Conservation (phyloP, 1,140 invertebrate species). For the Bombus affinis region DNA sequence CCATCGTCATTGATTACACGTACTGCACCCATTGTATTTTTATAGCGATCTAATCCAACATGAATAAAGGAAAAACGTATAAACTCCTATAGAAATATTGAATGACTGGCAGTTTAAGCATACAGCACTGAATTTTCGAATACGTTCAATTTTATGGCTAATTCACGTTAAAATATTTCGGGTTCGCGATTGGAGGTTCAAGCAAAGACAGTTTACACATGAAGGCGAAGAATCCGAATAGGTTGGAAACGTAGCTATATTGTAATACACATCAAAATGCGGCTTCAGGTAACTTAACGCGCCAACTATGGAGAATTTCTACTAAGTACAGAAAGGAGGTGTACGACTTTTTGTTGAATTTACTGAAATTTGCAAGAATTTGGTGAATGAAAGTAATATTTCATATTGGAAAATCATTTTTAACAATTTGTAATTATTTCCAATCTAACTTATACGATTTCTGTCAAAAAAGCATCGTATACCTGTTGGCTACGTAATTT, state of each 20-base stretch:
- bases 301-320: neutral
- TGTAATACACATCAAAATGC: neutral
- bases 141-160: neutral
- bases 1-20: conserved; percentile 87
- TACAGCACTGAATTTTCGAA: neutral
- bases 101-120: conserved; percentile 68
- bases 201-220: neutral
- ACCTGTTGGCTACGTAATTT: neutral
- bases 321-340: neutral
- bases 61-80: conserved; percentile 12
- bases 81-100: neutral
- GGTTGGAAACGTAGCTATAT: neutral
- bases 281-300: neutral
- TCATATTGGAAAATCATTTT: neutral
- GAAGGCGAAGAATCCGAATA: too few species aligned
- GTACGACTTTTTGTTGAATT: neutral
- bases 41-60: conserved; percentile 30
- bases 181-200: neutral
- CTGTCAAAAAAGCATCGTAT: neutral
- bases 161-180: neutral
- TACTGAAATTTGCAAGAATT: neutral
- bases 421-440: neutral
- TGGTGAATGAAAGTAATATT: neutral
- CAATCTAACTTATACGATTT: neutral
- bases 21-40: conserved; percentile 77